These are phyloP conservation scores for Leucopsar rothschildi DNA, from an alignment of 2,113 vertebrate species.

Conservation along the genomic window DNA sequence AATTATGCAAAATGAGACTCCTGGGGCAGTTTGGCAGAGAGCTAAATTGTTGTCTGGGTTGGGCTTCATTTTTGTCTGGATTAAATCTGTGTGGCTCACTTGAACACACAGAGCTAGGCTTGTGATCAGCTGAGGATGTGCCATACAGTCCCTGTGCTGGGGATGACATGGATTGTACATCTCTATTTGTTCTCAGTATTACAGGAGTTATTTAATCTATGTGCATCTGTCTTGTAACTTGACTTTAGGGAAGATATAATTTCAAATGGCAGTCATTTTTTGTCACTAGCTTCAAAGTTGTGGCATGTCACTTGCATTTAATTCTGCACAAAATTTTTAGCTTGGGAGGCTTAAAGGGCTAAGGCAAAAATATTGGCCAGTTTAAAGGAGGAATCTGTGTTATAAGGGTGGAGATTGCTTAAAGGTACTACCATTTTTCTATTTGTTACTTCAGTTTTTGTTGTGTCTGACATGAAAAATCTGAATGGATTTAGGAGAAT, in stretches of 20 bases:
- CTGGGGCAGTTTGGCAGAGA: not conserved
- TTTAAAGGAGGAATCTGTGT: not conserved
- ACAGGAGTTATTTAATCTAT: not conserved
- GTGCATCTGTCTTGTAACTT: not conserved
- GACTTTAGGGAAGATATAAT: not conserved
- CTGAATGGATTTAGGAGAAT: constrained; percentile 37
- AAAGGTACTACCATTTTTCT: not conserved
- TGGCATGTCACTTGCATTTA: not conserved
- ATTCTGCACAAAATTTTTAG: not conserved
- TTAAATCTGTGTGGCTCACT: not conserved
- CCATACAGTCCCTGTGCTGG: not conserved
- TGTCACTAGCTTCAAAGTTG: not conserved
- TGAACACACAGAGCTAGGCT: not conserved
- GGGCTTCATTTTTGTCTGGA: not conserved
- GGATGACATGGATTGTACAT: not conserved
- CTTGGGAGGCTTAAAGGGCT: not conserved
- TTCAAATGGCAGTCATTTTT: not conserved
- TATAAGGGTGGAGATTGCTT: not conserved
- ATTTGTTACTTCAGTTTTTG: not conserved
- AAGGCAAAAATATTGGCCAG: not conserved
- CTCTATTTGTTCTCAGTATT: not conserved
- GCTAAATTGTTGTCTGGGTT: not conserved
- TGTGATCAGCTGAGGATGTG: not conserved
- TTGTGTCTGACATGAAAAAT: not conserved
- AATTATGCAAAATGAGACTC: not conserved